These are phyloP conservation scores for Podabrus alpinus DNA, from an alignment of 2,888 invertebrate genomes.

Conservation along the genomic window DNA sequence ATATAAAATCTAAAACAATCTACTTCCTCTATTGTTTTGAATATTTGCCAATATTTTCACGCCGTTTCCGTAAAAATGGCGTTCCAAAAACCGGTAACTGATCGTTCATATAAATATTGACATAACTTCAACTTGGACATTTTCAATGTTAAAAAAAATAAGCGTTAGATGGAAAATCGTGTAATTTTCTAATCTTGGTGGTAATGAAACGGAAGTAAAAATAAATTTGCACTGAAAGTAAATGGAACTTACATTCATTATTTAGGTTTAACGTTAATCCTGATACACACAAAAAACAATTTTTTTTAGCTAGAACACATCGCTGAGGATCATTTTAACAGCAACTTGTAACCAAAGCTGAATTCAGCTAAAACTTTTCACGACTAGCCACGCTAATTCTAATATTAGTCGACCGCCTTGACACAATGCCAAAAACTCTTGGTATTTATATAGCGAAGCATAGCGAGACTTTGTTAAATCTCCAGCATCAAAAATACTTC, in stretches of 20 bases:
- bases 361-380: conserved; percentile 33
- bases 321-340: conserved; percentile 14
- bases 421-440: conserved; percentile 37
- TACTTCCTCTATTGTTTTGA: conserved; percentile 22
- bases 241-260: conserved; percentile 23
- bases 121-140: not conserved
- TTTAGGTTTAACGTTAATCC: conserved; percentile 4
- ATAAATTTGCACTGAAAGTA: not conserved
- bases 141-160: not conserved
- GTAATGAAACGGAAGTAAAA: not conserved
- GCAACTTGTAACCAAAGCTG: conserved; percentile 32
- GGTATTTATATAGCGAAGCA: conserved; percentile 36
- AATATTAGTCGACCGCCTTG: conserved; percentile 39
- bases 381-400: conserved; percentile 34
- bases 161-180: not conserved
- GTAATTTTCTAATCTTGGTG: not conserved
- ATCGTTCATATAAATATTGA: conserved; percentile 21
- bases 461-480: conserved; percentile 23
- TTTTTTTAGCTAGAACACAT: conserved; percentile 18
- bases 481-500: conserved; percentile 5
- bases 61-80: conserved; percentile 10
- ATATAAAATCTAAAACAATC: not conserved
- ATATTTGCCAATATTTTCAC: conserved; percentile 17
- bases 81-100: conserved; percentile 3
- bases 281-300: not conserved